These are phyloP conservation scores for Danio tinwini DNA, from an alignment of 2,797 vertebrate species.

Conservation along the genomic window DNA sequence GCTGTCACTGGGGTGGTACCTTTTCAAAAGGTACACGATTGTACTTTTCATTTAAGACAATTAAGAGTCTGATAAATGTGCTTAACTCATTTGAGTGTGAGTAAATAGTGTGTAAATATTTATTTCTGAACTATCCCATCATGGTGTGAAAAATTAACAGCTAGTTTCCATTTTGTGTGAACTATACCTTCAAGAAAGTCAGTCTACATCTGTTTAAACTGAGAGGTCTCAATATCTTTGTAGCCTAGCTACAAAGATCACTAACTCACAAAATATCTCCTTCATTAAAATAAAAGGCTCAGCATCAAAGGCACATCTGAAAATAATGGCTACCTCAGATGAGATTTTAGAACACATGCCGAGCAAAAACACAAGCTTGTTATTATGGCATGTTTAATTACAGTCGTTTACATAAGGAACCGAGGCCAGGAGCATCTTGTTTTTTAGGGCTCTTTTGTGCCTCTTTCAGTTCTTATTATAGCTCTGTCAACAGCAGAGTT, in stretches of 20 bases:
- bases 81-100: too few species aligned
- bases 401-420: constrained; percentile 62
- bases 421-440: constrained; percentile 62
- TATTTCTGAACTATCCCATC: too few species aligned
- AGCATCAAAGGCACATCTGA: constrained; percentile 63
- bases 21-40: too few species aligned
- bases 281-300: constrained; percentile 72
- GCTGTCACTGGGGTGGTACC: too few species aligned
- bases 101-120: too few species aligned
- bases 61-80: too few species aligned
- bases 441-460: constrained; percentile 56
- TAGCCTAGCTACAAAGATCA: constrained; percentile 50
- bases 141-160: too few species aligned
- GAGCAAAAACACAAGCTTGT: constrained; percentile 68
- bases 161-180: too few species aligned
- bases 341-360: constrained; percentile 64
- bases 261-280: constrained; percentile 56
- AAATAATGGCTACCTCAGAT: constrained; percentile 66
- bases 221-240: constrained; percentile 39
- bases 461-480: constrained; percentile 63
- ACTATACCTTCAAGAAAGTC: background rate
- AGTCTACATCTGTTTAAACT: constrained; percentile 34
- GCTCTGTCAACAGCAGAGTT: constrained; percentile 53
- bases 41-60: too few species aligned
- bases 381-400: constrained; percentile 70